Evolutionary conservation across 2,113 vertebrate species (phyloP), one percentile per base, ranked within the genome.

Genomic region (Parus major): DNA sequence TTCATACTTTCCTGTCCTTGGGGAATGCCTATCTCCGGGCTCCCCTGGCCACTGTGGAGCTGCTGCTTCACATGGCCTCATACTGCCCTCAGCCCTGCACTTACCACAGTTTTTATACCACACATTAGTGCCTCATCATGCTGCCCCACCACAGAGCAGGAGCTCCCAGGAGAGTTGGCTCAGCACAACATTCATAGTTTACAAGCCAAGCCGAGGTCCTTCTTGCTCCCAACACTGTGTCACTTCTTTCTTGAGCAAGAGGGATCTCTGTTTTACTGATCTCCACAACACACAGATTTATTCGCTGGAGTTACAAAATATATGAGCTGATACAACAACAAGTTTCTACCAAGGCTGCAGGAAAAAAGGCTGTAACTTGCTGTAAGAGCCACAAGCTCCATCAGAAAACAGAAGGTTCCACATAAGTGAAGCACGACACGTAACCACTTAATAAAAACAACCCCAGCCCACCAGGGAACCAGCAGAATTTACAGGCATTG

Each of bases 401-500:
- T 71, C 46, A 65, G 55, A 50, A 75, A 88, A 55, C 18, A 42
- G 55, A 56, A 35, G 28, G 35, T 61, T 93, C 87, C 10, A 1
- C 71, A 61, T 27, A 36, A 88, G 28, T 28, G 39, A 94, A 95
- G 78, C 66, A 42, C 0, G 1, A 39, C 55, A 82, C 3, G 0
- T 66, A 93, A 69, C 83, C 44, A 60, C 59, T 85, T 65, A 79
- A 88, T 69, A 82, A 94, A 93, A 90, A 56, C 65, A 88, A 55
- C 15, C 41, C 1, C 1, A 86, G 31, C 42, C 53, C 6, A 0
- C 23, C 2, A 4, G 77, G 60, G 79, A 85, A 42, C 44, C 0
- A 0, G 17, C 75, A 86, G 79, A 82, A 89, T 68, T 95, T 82
- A 64, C 70, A 85, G 71, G 10, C 2, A 4, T 33, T 84, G 47